Conservation (phyloP, 2,113 vertebrate genomes). For the Nerophis ophidion region DNA sequence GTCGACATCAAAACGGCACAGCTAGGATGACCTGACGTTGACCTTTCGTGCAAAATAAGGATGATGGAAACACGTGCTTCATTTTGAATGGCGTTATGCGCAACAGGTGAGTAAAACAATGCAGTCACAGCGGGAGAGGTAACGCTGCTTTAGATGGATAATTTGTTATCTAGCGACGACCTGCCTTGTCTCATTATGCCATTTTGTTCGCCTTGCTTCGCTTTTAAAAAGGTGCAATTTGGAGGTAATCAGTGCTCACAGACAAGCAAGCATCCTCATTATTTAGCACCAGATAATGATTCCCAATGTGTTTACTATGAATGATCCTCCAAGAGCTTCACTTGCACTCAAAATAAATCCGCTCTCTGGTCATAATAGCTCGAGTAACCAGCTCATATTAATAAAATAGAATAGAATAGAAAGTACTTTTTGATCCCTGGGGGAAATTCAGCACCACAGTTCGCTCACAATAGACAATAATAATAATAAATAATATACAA, state of each 20-base stretch:
- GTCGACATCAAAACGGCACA: constrained; percentile 33
- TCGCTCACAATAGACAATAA: no score
- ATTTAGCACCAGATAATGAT: not conserved
- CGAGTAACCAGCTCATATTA: not conserved
- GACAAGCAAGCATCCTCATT: constrained; percentile 1
- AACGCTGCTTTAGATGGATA: not conserved
- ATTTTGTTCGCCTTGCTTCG: not conserved
- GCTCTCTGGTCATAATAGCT: not conserved
- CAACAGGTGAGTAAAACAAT: not conserved
- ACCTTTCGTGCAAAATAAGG: constrained; percentile 1
- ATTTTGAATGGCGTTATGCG: not conserved
- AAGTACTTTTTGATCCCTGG: no score
- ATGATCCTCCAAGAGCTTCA: not conserved
- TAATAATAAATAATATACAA: no score
- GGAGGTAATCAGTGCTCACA: not conserved
- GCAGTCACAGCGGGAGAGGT: not conserved
- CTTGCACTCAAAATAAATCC: not conserved
- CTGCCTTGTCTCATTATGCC: not conserved
- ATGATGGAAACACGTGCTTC: not conserved
- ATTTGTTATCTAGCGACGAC: not conserved
- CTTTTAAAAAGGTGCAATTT: constrained; percentile 2
- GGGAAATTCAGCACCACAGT: no score
- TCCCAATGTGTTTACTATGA: not conserved
- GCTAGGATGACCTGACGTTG: constrained; percentile 18
- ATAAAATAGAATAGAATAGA: no score